Percentiles rank a stretch among this genome's conserved stretches.
These are phyloP conservation scores for Nemopilema nomurai DNA, from an alignment of 30 jellyfish, hydroid and myxozoan genomes.

Conservation along the genomic window DNA sequence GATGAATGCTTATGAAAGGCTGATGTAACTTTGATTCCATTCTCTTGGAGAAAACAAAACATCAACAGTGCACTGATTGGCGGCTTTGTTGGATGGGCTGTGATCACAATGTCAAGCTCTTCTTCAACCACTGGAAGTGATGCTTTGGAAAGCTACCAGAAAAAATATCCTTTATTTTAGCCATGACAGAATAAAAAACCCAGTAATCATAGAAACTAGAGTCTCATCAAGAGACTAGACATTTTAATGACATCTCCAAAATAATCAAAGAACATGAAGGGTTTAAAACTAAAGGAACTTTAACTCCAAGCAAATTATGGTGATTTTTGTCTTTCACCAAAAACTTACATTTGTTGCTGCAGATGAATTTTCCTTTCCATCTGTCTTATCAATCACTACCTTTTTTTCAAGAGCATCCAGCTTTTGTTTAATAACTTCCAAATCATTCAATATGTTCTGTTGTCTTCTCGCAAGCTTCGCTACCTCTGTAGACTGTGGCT, in stretches of 20 bases:
- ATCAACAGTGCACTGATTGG: slow-evolving; percentile 76
- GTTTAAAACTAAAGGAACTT: no score
- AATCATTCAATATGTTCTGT: slow-evolving; percentile 23
- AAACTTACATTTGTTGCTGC: not conserved
- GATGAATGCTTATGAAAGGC: slow-evolving; percentile 72
- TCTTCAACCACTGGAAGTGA: not conserved
- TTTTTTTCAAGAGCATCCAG: slow-evolving; percentile 17
- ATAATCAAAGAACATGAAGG: no score
- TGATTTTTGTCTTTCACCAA: not conserved
- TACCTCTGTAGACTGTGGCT: slow-evolving; percentile 8
- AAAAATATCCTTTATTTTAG: no score
- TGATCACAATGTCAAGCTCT: slow-evolving; percentile 53
- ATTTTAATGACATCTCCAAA: no score
- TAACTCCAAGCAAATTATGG: no score
- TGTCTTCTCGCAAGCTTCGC: slow-evolving; percentile 31
- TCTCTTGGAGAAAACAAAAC: slow-evolving; percentile 22
- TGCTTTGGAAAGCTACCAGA: not conserved
- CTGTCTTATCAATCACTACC: slow-evolving; percentile 6
- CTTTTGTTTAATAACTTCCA: slow-evolving; percentile 5
- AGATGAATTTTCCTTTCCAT: not conserved
- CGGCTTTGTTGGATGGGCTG: slow-evolving; percentile 60
- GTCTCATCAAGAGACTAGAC: no score
- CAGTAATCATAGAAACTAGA: no score
- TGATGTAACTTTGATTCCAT: slow-evolving; percentile 32
- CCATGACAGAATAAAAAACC: not conserved